Base-by-base conservation (phyloP, 2,113 vertebrate species). In the Ariopsis seemanni region DNA sequence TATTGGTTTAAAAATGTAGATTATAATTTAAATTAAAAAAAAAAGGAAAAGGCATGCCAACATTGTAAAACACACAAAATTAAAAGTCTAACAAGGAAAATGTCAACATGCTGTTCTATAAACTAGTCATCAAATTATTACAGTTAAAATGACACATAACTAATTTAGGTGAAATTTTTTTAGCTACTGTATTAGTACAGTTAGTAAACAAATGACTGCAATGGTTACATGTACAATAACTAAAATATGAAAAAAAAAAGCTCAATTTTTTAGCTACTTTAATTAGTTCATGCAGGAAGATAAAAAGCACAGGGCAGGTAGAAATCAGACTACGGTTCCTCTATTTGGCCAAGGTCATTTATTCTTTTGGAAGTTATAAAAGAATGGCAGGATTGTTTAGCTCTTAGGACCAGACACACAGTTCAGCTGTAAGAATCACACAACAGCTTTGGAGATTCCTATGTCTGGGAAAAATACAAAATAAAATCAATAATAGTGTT, bases 321-420 rank as follows among this genome's bases (percentile, higher is more conserved):
- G 25, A 81, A 84, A 81, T 5, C 42, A 83, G 34, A 57, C 83
- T 65, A 30, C 11, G 14, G 50, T 72, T 17, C 27, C 75, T 74
- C 50, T 69, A 69, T 82, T 85, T 81, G 58, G 78, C 79, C 63
- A 85, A 53, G 77, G 85, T 58, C 69, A 71, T 90, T 90, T 88
- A 86, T 88, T 90, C 50, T 81, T 71, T 74, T 52, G 18, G 85
- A 20, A 42, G 62, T 86, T 85, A 88, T 15, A 90, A 69, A 42
- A 58, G 85, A 90, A 86, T 72, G 63, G 63, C 71, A 90, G 86
- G 72, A 80, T 74, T 62, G 81, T 90, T 90, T 79, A 48, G 42
- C 58, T 67, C 58, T 63, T 87, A 72, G 63, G 60, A 71, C 55
- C 53, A 90, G n/a, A 87, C 86, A 85, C 58, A 55, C 18, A 42